Percentiles rank a stretch among this genome's conserved stretches.
Evolutionary conservation across 2,888 invertebrate genomes (phyloP).

Genomic region (Tortricodes alternella): DNA sequence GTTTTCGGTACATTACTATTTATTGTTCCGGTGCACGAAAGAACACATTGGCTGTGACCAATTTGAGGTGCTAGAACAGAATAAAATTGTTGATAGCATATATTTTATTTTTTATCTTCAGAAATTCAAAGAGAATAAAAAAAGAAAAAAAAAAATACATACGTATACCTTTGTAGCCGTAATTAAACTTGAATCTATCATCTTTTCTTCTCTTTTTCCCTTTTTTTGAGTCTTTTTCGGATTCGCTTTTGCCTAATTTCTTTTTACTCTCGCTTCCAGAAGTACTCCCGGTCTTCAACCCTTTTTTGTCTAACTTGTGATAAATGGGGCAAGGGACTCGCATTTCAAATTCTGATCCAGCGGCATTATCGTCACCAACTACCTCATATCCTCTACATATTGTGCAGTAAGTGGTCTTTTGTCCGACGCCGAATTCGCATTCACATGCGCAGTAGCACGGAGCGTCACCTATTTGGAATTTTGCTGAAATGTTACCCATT

Average conservation of each 20-base stretch:
- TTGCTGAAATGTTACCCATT: constrained; percentile 51
- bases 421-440: constrained; percentile 65
- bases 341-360: constrained; percentile 39
- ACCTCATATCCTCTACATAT: constrained; percentile 69
- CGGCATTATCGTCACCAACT: constrained; percentile 55
- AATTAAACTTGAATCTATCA: constrained; percentile 71
- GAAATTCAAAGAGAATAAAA: not conserved
- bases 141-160: constrained; percentile 55
- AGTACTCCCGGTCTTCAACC: constrained; percentile 51
- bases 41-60: constrained; percentile 66
- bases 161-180: constrained; percentile 78
- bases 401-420: constrained; percentile 66
- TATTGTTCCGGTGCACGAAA: constrained; percentile 60
- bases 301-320: constrained; percentile 64
- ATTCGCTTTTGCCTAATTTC: constrained; percentile 49
- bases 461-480: constrained; percentile 51
- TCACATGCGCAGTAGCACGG: constrained; percentile 71
- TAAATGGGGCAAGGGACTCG: constrained; percentile 70
- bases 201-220: constrained; percentile 57
- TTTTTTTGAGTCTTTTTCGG: constrained; percentile 60
- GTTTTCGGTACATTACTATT: constrained; percentile 64
- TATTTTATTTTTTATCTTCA: not conserved
- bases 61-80: constrained; percentile 66
- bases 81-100: not conserved
- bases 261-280: constrained; percentile 62